Conservation (phyloP, 2,888 invertebrate genomes). For the Disparrhopalites patrizii region DNA sequence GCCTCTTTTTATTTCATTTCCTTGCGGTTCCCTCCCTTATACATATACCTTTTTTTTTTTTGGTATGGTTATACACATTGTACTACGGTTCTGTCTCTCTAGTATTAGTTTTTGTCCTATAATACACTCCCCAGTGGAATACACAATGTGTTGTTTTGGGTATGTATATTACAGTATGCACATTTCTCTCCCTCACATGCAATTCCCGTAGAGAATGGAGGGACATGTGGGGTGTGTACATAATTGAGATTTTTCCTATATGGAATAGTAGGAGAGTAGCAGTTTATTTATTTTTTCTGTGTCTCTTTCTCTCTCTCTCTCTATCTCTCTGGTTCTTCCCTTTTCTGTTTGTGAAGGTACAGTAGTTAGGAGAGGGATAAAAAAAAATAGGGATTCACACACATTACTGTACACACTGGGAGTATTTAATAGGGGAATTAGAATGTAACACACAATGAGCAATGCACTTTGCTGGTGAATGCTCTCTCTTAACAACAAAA, state of each 20-base stretch:
- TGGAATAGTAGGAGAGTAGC: not conserved
- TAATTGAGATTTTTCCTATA: not conserved
- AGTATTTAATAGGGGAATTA: not conserved
- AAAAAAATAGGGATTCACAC: not conserved
- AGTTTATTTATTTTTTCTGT: too few relatives aligned
- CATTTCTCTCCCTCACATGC: not conserved
- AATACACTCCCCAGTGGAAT: not conserved
- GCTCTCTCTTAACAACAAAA: constrained; percentile 8
- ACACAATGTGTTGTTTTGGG: not conserved
- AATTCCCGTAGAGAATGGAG: not conserved
- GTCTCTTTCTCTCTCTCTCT: too few relatives aligned
- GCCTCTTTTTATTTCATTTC: constrained; percentile 30
- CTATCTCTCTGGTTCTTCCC: too few relatives aligned
- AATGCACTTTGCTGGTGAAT: constrained; percentile 8
- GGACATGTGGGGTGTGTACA: not conserved
- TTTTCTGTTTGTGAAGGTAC: too few relatives aligned
- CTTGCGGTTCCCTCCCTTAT: constrained; percentile 17
- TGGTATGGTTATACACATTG: too few relatives aligned
- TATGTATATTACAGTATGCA: too few relatives aligned
- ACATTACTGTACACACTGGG: too few relatives aligned
- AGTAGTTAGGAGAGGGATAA: too few relatives aligned
- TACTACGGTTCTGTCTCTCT: too few relatives aligned
- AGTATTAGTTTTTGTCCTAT: too few relatives aligned
- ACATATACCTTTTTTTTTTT: not conserved
- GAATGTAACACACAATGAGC: not conserved